Evolutionary conservation across 1,140 invertebrate species (phyloP).

Genomic region (Stratiolaelaps scimitus): DNA sequence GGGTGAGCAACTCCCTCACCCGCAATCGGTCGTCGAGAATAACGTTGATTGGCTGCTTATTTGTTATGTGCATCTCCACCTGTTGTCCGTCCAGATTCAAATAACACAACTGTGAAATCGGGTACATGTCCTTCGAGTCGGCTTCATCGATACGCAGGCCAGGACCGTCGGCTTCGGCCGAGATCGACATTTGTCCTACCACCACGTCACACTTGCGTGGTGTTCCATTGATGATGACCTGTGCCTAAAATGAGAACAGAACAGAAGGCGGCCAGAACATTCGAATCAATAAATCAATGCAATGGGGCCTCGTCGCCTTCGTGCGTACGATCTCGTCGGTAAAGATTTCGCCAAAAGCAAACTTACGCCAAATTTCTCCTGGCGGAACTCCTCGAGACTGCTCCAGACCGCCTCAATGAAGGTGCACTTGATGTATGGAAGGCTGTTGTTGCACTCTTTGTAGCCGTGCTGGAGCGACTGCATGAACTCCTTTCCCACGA

Average conservation of each 20-base stretch:
- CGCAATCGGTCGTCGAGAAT: background rate
- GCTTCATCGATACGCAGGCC: background rate
- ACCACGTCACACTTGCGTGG: background rate
- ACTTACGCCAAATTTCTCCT: conserved; percentile 8
- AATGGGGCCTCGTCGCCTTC: too few relatives aligned
- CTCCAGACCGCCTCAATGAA: conserved; percentile 11
- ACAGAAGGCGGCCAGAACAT: too few relatives aligned
- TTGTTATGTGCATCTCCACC: background rate
- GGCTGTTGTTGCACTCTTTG: background rate
- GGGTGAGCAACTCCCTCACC: conserved; percentile 53
- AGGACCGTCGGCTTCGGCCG: background rate
- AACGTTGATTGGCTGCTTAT: background rate
- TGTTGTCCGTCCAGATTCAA: background rate
- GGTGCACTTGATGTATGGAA: conserved; percentile 13
- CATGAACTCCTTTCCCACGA: conserved; percentile 4
- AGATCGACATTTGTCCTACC: background rate
- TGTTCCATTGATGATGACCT: background rate
- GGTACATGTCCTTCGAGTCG: background rate
- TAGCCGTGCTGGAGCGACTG: conserved; percentile 4
- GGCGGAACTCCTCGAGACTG: background rate
- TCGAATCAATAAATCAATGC: too few relatives aligned
- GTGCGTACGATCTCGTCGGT: too few relatives aligned
- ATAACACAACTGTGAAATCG: conserved; percentile 18
- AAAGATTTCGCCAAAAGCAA: background rate
- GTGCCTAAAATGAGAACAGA: too few relatives aligned